Conservation (phyloP, 2,113 vertebrate genomes). For the Zosterops pallidus region DNA sequence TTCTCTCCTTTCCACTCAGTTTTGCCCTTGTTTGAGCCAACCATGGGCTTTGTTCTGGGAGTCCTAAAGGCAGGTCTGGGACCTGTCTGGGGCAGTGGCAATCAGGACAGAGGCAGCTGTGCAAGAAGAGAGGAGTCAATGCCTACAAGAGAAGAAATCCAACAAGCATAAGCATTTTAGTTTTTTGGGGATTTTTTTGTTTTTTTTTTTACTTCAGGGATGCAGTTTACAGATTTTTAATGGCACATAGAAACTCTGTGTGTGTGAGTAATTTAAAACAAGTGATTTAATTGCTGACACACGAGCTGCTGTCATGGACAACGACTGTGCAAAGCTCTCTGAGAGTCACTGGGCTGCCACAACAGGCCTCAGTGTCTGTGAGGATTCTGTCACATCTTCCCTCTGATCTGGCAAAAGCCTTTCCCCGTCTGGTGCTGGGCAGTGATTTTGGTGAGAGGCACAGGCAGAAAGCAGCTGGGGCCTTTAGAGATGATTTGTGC, state of each 20-base stretch:
- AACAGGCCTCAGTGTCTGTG: not conserved
- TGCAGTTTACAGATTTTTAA: not conserved
- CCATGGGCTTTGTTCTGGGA: not conserved
- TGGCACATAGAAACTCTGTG: not conserved
- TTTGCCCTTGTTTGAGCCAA: not conserved
- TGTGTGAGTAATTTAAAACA: not conserved
- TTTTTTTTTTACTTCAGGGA: not conserved
- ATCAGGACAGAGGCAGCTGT: not conserved
- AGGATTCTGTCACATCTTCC: not conserved
- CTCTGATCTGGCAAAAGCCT: not conserved
- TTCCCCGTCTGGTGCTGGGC: too few species aligned
- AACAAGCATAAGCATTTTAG: not conserved
- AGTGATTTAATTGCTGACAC: not conserved
- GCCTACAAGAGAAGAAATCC: not conserved
- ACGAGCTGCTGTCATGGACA: rapidly evolving
- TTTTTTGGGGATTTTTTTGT: not conserved
- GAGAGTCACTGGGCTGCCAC: not conserved
- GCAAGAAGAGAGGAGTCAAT: not conserved
- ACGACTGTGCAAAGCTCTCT: not conserved
- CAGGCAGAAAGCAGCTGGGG: not conserved
- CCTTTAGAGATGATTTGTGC: not conserved
- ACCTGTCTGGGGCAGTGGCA: not conserved
- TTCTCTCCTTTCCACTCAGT: not conserved
- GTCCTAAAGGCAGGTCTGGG: not conserved
- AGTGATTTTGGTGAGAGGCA: not conserved